These are phyloP conservation scores for Mus spretus DNA, from an alignment of 2,797 vertebrate genomes.

Conservation along the genomic window DNA sequence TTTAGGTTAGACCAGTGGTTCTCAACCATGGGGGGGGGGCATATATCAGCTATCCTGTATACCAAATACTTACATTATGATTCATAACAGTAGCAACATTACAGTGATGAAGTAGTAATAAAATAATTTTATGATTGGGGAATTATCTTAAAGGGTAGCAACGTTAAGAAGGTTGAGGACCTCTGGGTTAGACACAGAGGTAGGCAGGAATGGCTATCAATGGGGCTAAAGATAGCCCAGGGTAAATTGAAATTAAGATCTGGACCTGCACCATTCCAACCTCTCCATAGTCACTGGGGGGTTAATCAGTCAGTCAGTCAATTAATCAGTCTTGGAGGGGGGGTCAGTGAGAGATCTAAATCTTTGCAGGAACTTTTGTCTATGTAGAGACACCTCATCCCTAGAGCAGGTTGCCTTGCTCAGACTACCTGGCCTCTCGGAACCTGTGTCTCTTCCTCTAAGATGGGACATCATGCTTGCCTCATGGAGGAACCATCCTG, in stretches of 20 bases:
- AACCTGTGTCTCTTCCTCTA: not conserved
- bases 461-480: fast-evolving
- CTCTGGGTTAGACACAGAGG: not conserved
- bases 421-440: not conserved
- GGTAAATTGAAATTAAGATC: not conserved
- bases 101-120: not conserved
- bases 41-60: not conserved
- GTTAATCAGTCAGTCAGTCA: too few species aligned
- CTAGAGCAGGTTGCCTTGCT: not conserved
- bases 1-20: not conserved
- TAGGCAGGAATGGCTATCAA: not conserved
- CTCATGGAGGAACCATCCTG: not conserved
- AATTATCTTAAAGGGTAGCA: not conserved
- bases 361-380: not conserved
- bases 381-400: not conserved
- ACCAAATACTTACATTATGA: not conserved
- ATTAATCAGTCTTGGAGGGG: too few species aligned
- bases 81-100: not conserved
- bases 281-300: not conserved
- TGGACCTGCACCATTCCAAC: not conserved
- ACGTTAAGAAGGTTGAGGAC: not conserved
- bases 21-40: not conserved
- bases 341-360: not conserved
- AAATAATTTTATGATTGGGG: not conserved
- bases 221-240: not conserved